Conservation (phyloP, 1,140 invertebrate genomes). For the Zaprionus gabonicus region DNA sequence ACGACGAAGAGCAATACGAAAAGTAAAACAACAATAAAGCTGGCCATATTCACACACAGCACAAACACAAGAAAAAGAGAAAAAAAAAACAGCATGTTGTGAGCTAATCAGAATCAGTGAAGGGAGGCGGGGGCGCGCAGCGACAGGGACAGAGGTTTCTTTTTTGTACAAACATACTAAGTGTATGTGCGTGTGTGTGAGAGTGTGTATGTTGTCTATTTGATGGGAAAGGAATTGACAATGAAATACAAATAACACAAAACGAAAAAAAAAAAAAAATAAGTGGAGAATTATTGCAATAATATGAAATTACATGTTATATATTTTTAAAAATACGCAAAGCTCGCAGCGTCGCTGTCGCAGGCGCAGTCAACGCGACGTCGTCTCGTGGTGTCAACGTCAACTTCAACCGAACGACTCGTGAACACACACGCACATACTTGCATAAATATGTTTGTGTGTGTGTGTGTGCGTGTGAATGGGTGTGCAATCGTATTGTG, state of each 20-base stretch:
- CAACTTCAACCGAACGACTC: slow-evolving; percentile 43
- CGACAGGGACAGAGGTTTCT: slow-evolving; percentile 17
- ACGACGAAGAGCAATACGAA: slow-evolving; percentile 52
- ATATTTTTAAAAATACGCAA: slow-evolving; percentile 43
- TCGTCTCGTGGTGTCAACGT: slow-evolving; percentile 54
- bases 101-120: slow-evolving; percentile 54
- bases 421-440: background rate
- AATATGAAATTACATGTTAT: slow-evolving; percentile 32
- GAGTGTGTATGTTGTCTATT: slow-evolving; percentile 1
- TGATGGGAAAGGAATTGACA: slow-evolving; percentile 21
- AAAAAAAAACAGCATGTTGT: slow-evolving; percentile 55
- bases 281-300: slow-evolving; percentile 20
- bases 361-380: slow-evolving; percentile 27
- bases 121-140: slow-evolving; percentile 20
- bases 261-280: background rate
- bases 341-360: slow-evolving; percentile 27
- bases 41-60: slow-evolving; percentile 49
- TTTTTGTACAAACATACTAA: slow-evolving; percentile 15
- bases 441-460: slow-evolving; percentile 8
- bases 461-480: slow-evolving; percentile 8
- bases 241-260: slow-evolving; percentile 21
- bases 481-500: slow-evolving; percentile 4
- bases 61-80: slow-evolving; percentile 22
- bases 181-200: background rate
- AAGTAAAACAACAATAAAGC: slow-evolving; percentile 59